Evolutionary conservation across 1,140 invertebrate species (phyloP), one percentile per base, ranked within the genome.

Genomic region (Caenorhabditis tropicalis): DNA sequence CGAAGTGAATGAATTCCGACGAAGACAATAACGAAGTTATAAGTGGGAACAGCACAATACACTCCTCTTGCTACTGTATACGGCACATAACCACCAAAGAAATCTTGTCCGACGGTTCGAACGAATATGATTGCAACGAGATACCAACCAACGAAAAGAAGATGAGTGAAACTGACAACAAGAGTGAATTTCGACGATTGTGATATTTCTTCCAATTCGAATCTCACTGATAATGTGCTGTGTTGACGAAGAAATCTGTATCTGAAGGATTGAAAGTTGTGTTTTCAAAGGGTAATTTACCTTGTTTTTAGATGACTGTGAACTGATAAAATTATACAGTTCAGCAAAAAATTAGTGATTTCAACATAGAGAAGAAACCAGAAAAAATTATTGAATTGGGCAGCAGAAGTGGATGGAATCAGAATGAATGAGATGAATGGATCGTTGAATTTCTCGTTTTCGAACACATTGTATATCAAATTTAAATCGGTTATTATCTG

Each of bases 21-120:
- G 19, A 65, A 65, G 6, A 65, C 58, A 5, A 58, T 65, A 19
- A 36, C 36, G 3, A 65, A 15, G 36, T 65, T 65, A 24, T 65
- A 65, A 3, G 58, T 65, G 3, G 58, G 58, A 16, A 65, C 58
- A 33, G 29, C 31, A 36, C 29, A 33, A 31, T 65, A 65, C 2
- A 65, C 58, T 19, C 58, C 58, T 65, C 58, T 65, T 5, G 58
- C 58, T 15, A 65, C 58, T 36, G 58, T 65, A n/a, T 65, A 65
- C 15, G 29, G 29, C 0, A 65, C 31, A 24, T 65, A 65, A 27
- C 58, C 31, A 33, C 58, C 58, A 36, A 65, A 65, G 24, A 65
- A 65, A 15, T 33, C 19, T 33, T 65, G 10, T 7, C 58, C 58
- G 19, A 65, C 58, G 1, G 58, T 65, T 10, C 58, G 29, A 33